These are phyloP conservation scores for Fopius arisanus DNA, from an alignment of 1,140 invertebrate species.

Conservation along the genomic window DNA sequence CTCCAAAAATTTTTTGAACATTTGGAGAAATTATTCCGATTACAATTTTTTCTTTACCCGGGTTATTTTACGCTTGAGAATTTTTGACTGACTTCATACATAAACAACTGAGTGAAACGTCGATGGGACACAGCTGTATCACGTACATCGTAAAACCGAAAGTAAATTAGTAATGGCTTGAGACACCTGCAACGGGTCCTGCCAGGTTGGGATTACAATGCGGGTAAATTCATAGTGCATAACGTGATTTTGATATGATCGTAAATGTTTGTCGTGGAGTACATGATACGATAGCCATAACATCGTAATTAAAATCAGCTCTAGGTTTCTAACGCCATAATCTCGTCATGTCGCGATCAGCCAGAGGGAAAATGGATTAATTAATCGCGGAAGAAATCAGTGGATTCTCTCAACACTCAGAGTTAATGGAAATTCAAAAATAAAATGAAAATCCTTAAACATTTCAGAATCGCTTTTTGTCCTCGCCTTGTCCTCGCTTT, in stretches of 20 bases:
- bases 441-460: too few relatives aligned
- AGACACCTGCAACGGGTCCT: slow-evolving; percentile 34
- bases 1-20: too few relatives aligned
- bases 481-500: too few relatives aligned
- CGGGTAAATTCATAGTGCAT: neutral
- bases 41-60: too few relatives aligned
- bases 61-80: neutral
- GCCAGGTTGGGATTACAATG: slow-evolving; percentile 2
- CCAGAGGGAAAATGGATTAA: neutral
- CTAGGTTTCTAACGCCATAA: neutral
- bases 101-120: neutral
- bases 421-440: too few relatives aligned
- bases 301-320: slow-evolving; percentile 2
- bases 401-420: too few relatives aligned
- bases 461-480: too few relatives aligned
- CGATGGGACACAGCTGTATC: slow-evolving; percentile 33
- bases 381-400: neutral
- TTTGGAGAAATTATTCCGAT: too few relatives aligned
- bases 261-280: slow-evolving; percentile 19
- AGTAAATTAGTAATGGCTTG: slow-evolving; percentile 31
- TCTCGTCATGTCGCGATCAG: neutral
- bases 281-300: neutral
- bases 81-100: neutral
- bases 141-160: slow-evolving; percentile 32
- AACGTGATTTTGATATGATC: slow-evolving; percentile 21